Evolutionary conservation across 2,797 vertebrate species (phyloP), one percentile per base, ranked within the genome.

Genomic region (Anguilla megastoma): DNA sequence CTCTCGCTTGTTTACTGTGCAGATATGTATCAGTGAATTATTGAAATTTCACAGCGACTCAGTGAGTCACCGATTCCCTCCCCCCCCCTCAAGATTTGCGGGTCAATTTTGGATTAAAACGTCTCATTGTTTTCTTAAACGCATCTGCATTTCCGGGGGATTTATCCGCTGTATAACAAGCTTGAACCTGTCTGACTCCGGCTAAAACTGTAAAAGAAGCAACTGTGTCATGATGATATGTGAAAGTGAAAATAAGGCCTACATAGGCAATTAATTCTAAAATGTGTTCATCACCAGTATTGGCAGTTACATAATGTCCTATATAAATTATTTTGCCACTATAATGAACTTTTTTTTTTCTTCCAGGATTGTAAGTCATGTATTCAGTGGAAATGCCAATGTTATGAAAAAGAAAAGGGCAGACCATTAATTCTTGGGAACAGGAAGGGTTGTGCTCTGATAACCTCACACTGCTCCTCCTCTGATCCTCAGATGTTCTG

Each of bases 11-110:
- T 52, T 76, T 85, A 87, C 82, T 56, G 60, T 5, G 66, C 86
- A 52, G 86, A 91, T 89, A 92, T 86, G 60, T 69, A 92, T 90
- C 89, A 89, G 89, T 90, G 90, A 88, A 41, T 88, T 87, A 83
- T 93, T 91, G 27, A 83, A 76, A 90, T 84, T 86, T 86, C n/a
- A 86, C 56, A 48, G 36, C 88, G 89, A 89, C 92, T 91, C 71
- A 90, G 89, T n/a, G 2, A 90, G 16, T 18, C 85, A 71, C 16
- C 48, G 86, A 85, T 52, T 66, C 83, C 50, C 85, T 48, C 33
- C 41, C 83, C 50, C 88, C 90, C 89, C 89, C 89, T 0, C 90
- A 87, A 69, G 30, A 87, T 86, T 90, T 91, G 89, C 90, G 87
- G 89, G 87, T 27, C 76, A 24, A 27, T 58, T 74, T 54, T 33